Conservation (phyloP, 2,888 invertebrate genomes). For the Drosophila siamana region DNA sequence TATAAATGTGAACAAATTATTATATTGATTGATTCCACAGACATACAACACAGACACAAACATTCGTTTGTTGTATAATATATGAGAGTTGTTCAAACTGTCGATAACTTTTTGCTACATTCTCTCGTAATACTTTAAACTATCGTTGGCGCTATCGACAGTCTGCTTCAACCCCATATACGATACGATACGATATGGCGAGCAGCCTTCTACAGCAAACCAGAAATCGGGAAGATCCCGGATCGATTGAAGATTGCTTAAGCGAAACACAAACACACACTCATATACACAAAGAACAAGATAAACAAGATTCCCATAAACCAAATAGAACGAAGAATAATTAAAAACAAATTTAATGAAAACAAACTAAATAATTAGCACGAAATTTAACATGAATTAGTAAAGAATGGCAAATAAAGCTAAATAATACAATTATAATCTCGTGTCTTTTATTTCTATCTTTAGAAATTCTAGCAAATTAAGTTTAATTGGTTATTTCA, state of each 20-base stretch:
- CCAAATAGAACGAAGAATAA: slow-evolving; percentile 17
- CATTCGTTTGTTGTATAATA: not conserved
- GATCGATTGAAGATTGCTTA: slow-evolving; percentile 27
- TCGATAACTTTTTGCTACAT: slow-evolving; percentile 8
- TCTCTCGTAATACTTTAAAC: not conserved
- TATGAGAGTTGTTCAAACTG: slow-evolving; percentile 3
- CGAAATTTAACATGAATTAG: slow-evolving; percentile 56
- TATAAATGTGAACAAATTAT: slow-evolving; percentile 45
- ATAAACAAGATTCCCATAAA: slow-evolving; percentile 37
- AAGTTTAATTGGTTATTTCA: not conserved
- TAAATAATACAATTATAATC: slow-evolving; percentile 17
- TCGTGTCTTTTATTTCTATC: slow-evolving; percentile 15
- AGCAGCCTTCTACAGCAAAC: slow-evolving; percentile 32
- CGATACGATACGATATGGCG: slow-evolving; percentile 12
- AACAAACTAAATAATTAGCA: slow-evolving; percentile 49
- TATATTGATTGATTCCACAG: slow-evolving; percentile 29
- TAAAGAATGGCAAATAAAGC: slow-evolving; percentile 44
- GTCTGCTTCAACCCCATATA: not conserved
- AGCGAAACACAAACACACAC: not conserved
- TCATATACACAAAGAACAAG: slow-evolving; percentile 2
- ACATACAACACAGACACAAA: not conserved
- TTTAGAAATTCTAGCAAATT: not conserved
- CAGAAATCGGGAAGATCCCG: not conserved
- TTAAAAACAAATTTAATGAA: slow-evolving; percentile 5
- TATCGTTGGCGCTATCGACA: slow-evolving; percentile 9